Conservation (phyloP, 2,113 vertebrate genomes). For the Thermophis baileyi region DNA sequence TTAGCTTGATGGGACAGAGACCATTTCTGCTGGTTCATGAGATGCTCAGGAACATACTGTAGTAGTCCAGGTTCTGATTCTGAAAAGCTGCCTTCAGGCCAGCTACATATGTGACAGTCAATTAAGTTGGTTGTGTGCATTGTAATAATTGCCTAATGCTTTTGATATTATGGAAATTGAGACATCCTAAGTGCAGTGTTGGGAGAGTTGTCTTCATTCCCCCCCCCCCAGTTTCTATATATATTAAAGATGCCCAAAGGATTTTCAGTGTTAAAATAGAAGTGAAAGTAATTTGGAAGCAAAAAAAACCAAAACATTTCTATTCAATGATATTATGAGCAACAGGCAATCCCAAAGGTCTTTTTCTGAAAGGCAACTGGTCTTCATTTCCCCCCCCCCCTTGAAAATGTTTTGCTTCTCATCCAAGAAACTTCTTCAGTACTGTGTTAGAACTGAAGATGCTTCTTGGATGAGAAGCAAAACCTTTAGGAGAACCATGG, state of each 20-base stretch:
- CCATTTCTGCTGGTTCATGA: not conserved
- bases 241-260: not conserved
- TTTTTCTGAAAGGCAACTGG: not conserved
- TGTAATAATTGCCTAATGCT: not conserved
- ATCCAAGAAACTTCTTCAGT: too few species aligned
- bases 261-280: not conserved
- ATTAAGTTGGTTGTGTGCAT: not conserved
- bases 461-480: not conserved
- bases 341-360: not conserved
- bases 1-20: not conserved
- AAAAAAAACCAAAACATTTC: not conserved
- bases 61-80: not conserved
- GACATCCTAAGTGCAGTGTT: not conserved
- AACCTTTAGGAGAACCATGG: not conserved
- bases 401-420: not conserved
- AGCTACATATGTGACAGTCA: not conserved
- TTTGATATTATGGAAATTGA: not conserved
- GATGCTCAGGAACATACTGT: not conserved
- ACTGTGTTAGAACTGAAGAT: not conserved
- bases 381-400: not conserved
- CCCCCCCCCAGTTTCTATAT: not conserved
- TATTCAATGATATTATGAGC: not conserved
- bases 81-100: not conserved
- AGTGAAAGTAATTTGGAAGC: not conserved
- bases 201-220: not conserved